A percentile compares a stretch with the other conserved stretches of the same genome.
Conservation (phyloP, 2,113 vertebrate genomes). For the Gavialis gangeticus region DNA sequence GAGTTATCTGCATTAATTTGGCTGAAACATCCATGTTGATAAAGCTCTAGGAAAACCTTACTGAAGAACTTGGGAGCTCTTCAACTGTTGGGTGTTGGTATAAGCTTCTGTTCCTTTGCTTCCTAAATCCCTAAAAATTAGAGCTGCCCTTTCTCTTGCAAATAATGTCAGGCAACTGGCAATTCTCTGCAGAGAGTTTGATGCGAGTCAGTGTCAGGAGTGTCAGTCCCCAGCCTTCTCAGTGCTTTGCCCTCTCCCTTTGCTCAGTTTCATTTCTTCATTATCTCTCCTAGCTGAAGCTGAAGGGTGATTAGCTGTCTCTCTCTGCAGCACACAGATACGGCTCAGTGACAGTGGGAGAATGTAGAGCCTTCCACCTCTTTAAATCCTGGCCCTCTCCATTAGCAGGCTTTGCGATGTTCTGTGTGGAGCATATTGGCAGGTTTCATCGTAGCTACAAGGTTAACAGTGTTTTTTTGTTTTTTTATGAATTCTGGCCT, state of each 20-base stretch:
- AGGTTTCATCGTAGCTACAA: neutral
- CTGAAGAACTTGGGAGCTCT: neutral
- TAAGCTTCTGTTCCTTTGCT: neutral
- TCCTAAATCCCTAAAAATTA: neutral
- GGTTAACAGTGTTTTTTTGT: neutral
- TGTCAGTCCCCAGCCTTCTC: neutral
- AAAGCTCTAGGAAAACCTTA: neutral
- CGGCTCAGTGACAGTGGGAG: fast-evolving
- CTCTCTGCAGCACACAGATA: neutral
- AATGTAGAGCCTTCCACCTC: neutral
- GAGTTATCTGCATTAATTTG: constrained; percentile 15
- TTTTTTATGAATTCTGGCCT: neutral
- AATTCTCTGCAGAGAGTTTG: neutral
- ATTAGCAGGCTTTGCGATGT: neutral
- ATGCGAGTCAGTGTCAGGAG: neutral
- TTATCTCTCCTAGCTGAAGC: neutral
- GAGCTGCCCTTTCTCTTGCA: neutral
- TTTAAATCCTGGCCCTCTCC: neutral
- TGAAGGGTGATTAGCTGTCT: neutral
- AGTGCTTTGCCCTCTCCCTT: neutral
- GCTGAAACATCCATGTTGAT: constrained; percentile 22
- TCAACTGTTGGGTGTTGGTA: neutral
- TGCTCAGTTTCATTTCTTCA: neutral
- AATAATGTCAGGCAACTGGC: neutral
- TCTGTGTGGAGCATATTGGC: neutral